Percentiles rank a stretch among this genome's conserved stretches.
phyloP scores from a whole-genome alignment of 2,888 invertebrate genomes.

The Ectropis crepuscularia region DNA sequence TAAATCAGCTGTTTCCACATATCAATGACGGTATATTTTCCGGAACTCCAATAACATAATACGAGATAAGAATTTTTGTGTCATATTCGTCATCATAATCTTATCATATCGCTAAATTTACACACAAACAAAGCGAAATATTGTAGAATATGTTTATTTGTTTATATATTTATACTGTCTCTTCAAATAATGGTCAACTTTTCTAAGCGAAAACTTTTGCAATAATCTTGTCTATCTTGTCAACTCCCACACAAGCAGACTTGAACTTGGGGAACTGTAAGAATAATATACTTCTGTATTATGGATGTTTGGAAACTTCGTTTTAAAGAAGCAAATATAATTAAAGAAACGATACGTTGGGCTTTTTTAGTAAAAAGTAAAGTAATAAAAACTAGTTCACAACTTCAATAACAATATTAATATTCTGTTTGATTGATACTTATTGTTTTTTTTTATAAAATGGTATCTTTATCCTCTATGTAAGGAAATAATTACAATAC shows the following conservation, averaged over 20 bases:
- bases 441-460: not conserved
- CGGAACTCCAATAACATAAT: slow-evolving; percentile 5
- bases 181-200: not conserved
- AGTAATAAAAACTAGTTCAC: no score
- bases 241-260: slow-evolving; percentile 43
- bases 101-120: slow-evolving; percentile 7
- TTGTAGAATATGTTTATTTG: no score
- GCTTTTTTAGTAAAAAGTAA: no score
- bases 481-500: no score
- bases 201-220: slow-evolving; percentile 46
- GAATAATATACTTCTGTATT: no score
- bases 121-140: slow-evolving; percentile 10
- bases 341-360: no score
- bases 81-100: not conserved
- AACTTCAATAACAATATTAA: no score
- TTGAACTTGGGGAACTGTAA: not conserved
- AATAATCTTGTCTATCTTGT: slow-evolving; percentile 48
- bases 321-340: no score
- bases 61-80: slow-evolving; percentile 2
- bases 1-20: slow-evolving; percentile 13
- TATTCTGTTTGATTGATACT: not conserved
- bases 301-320: no score
- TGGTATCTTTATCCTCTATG: no score
- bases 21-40: slow-evolving; percentile 7
- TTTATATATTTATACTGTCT: slow-evolving; percentile 25